Evolutionary conservation across 2,797 vertebrate species (phyloP).

Genomic region (Notamacropus eugenii): DNA sequence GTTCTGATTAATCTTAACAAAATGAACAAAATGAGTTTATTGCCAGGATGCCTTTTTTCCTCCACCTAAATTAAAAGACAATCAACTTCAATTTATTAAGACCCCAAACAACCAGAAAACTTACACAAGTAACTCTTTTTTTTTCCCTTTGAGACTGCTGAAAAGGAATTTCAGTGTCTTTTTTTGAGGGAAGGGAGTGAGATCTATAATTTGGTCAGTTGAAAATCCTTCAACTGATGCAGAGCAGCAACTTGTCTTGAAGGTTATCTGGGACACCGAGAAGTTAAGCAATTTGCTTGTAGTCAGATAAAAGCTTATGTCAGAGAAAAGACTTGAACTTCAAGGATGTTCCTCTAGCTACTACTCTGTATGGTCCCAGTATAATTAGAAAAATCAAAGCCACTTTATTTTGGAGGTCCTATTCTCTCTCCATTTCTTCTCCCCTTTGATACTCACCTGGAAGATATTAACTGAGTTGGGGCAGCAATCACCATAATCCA

Average conservation of each 20-base stretch:
- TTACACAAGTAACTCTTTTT: neutral
- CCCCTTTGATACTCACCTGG: neutral
- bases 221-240: neutral
- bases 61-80: conserved; percentile 12
- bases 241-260: neutral
- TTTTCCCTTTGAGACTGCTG: neutral
- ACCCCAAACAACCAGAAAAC: neutral
- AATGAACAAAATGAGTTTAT: conserved; percentile 17
- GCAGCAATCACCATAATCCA: neutral
- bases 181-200: neutral
- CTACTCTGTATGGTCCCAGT: neutral
- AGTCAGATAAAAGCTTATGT: neutral
- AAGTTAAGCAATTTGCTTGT: neutral
- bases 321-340: neutral
- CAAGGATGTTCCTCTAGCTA: neutral
- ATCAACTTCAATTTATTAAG: neutral
- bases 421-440: neutral
- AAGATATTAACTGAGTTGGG: neutral
- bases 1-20: conserved; percentile 9
- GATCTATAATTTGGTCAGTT: neutral
- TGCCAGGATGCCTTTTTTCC: neutral
- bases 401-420: neutral
- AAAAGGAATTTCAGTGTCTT: neutral
- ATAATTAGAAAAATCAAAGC: neutral
- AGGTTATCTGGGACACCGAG: neutral